Evolutionary conservation across 2,113 vertebrate species (phyloP), one percentile per base, ranked within the genome.

Genomic region (Butorides virescens): DNA sequence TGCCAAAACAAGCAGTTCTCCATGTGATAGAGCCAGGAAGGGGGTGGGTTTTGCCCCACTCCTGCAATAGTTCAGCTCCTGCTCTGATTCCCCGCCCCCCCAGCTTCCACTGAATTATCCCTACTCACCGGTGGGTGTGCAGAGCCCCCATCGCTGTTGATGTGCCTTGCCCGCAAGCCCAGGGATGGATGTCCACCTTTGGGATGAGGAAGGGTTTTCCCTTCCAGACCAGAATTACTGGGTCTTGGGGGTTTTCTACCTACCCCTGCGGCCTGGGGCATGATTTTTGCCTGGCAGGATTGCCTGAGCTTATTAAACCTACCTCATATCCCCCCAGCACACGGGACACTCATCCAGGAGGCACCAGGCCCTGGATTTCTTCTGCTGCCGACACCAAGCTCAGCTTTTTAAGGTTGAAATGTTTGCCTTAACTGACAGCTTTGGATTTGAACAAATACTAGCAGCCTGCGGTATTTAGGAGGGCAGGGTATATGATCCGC

Each of bases 61-160:
- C 10, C 34, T 59, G 13, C 37, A 81, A 11, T 5, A 62, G 50
- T 56, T 94, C 50, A 53, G 0, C 7, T 73, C 18, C 16, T 63
- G 14, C 72, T 37, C 11, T 5, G 4, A 52, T 61, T 81, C 13
- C 8, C 10, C 95, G 23, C 16, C 21, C 20, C 44, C 5, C 2
- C 22, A 37, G 3, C 7, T 92, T 63, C 27, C 18, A 52, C 34
- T 44, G 66, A 49, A 67, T 78, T 78, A 46, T 53, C 10, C 8
- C 20, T 2, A 1, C 81, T 93, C 47, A 55, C 10, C 0, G 0
- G 27, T 15, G 34, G 84, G 3, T 1, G 9, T 3, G 17, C 1
- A 2, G 55, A 63, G 5, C 13, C 21, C 29, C 34, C 9, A 39
- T 7, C 0, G 0, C n/a, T 21, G 4, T 9, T 59, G 50, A 36